phyloP scores from a whole-genome alignment of 30 jellyfish, hydroid and myxozoan species.

The Hydra vulgaris region DNA sequence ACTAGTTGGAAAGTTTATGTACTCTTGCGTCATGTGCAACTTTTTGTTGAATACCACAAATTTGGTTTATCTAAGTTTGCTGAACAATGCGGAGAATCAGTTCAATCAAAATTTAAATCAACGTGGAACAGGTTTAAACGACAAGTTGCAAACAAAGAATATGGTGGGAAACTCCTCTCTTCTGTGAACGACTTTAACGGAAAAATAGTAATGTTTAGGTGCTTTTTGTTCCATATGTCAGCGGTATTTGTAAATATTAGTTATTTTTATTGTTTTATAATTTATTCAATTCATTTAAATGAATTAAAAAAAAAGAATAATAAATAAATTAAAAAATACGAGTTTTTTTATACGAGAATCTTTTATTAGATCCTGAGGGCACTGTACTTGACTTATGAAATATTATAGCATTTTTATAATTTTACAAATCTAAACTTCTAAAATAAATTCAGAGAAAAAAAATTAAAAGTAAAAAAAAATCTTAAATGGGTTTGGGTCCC shows the following conservation, averaged over 20 bases:
- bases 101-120: background rate
- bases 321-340: no score
- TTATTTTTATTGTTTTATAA: background rate
- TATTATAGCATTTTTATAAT: no score
- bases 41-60: background rate
- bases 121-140: background rate
- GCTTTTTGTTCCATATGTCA: background rate
- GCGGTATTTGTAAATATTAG: background rate
- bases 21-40: background rate
- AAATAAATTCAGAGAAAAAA: no score
- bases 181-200: background rate
- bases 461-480: no score
- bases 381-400: no score
- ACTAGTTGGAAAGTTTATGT: background rate
- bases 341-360: background rate
- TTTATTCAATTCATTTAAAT: no score
- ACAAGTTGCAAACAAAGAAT: background rate
- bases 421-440: no score
- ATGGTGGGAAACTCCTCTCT: background rate
- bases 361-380: background rate
- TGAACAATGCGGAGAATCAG: background rate
- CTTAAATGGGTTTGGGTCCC: background rate
- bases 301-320: no score
- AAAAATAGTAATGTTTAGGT: background rate
- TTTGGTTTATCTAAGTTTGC: background rate